Evolutionary conservation across 2,888 invertebrate genomes (phyloP), one percentile per base, ranked within the genome.

Genomic region (Cordilura impudica): DNA sequence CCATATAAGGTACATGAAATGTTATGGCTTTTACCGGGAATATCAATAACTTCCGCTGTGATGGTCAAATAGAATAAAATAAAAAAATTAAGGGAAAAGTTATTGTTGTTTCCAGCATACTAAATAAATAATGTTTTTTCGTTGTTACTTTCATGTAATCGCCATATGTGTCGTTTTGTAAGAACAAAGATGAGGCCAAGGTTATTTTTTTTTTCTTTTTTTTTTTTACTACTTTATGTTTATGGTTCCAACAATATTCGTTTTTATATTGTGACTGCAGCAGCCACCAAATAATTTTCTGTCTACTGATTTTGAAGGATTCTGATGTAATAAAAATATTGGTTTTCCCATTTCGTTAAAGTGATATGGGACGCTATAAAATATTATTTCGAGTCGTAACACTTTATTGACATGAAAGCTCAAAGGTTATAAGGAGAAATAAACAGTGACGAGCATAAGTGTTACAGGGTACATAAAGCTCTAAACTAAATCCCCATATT

Each of bases 21-120:
- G 21, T 14, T 63, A 63, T 51, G 49, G 49, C 14, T 31, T 3
- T 51, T 63, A 63, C 54, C 56, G 45, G 67, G 61, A 75, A 71
- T 71, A 66, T 56, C 79, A 75, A 75, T 79, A 63, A 75, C 71
- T 71, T 75, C 61, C 75, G 67, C 79, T 56, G 75, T 29, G 56
- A 56, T 79, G 66, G 66, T 66, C 71, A 71, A 71, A 74, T 71
- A 53, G 70, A 79, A 63, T 71, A 56, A 51, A 75, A 67, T 45
- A 35, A 18, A 51, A 60, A 54, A 53, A 61, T 53, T 45, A 69
- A 63, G 29, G 35, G 21, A 18, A 66, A 66, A 43, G 39, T 43
- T 43, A 23, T 58, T 19, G 21, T 51, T 12, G 49, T 39, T 39
- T 23, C 19, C 47, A 19, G 21, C 21, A 23, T n/a, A n/a, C n/a